Conservation (phyloP, 2,113 vertebrate genomes). For the Glareola pratincola region DNA sequence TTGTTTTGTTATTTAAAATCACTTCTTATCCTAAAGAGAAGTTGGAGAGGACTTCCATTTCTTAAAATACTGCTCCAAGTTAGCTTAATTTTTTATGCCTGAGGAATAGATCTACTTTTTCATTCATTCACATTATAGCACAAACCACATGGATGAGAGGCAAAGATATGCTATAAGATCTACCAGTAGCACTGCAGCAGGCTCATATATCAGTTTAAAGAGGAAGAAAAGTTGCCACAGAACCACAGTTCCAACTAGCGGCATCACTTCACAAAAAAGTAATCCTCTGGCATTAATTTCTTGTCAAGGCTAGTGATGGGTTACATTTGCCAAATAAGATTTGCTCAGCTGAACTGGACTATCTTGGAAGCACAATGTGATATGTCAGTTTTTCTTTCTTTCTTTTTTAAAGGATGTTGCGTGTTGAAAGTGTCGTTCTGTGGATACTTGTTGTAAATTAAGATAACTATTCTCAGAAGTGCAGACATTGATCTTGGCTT, state of each 20-base stretch:
- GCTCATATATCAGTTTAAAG: conserved; percentile 10
- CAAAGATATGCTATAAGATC: neutral
- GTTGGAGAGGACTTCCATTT: neutral
- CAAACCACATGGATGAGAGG: neutral
- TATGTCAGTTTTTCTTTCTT: neutral
- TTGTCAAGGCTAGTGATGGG: neutral
- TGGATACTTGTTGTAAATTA: conserved; percentile 20
- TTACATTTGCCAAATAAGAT: neutral
- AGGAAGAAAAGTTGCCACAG: neutral
- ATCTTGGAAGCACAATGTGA: neutral
- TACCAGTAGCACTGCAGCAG: neutral
- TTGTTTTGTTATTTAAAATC: neutral
- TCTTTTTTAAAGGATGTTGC: neutral
- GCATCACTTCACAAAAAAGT: neutral
- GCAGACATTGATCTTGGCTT: neutral
- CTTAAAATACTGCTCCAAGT: neutral
- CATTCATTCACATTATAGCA: neutral
- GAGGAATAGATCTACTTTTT: neutral
- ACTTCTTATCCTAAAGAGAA: neutral
- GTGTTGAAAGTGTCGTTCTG: neutral
- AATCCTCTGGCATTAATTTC: conserved; percentile 7
- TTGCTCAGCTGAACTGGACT: neutral
- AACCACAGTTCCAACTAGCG: neutral
- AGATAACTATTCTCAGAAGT: neutral
- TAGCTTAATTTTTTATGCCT: neutral